Conservation (phyloP, 1,140 invertebrate genomes). For the Globodera rostochiensis region DNA sequence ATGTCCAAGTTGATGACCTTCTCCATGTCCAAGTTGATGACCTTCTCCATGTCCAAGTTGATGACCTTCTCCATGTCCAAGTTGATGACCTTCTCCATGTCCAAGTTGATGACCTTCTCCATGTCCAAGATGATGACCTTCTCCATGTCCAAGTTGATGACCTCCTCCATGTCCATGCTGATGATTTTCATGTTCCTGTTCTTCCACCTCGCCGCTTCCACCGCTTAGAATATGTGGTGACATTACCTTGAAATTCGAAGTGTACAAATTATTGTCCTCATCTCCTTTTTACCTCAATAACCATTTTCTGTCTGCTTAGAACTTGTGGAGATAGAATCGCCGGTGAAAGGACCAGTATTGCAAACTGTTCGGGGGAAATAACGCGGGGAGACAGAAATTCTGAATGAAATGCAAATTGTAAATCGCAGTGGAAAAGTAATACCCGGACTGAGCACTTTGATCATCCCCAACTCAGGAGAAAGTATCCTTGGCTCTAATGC, state of each 20-base stretch:
- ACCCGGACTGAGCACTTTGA: slow-evolving; percentile 34
- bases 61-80: not conserved
- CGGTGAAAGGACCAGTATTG: slow-evolving; percentile 32
- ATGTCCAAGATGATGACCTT: not conserved
- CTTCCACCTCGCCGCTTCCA: slow-evolving; percentile 16
- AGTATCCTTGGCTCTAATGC: slow-evolving; percentile 27
- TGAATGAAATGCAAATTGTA: slow-evolving; percentile 19
- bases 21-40: not conserved
- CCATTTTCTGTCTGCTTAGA: slow-evolving; percentile 28
- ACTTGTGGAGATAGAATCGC: slow-evolving; percentile 32
- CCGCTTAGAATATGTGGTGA: slow-evolving; percentile 31
- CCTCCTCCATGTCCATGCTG: slow-evolving; percentile 11
- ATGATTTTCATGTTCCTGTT: slow-evolving; percentile 25
- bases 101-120: not conserved
- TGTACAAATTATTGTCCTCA: not conserved
- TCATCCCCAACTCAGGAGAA: slow-evolving; percentile 30
- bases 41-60: not conserved
- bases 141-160: not conserved
- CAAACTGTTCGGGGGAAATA: slow-evolving; percentile 24
- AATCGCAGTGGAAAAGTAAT: not conserved
- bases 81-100: not conserved
- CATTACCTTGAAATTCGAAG: slow-evolving; percentile 21
- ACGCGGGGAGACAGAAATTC: slow-evolving; percentile 33
- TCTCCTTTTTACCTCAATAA: slow-evolving; percentile 24
- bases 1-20: not conserved